A percentile compares a stretch with the other conserved stretches of the same genome.
Evolutionary conservation across 1,140 invertebrate genomes (phyloP).

Genomic region (Leptinotarsa lineolata): DNA sequence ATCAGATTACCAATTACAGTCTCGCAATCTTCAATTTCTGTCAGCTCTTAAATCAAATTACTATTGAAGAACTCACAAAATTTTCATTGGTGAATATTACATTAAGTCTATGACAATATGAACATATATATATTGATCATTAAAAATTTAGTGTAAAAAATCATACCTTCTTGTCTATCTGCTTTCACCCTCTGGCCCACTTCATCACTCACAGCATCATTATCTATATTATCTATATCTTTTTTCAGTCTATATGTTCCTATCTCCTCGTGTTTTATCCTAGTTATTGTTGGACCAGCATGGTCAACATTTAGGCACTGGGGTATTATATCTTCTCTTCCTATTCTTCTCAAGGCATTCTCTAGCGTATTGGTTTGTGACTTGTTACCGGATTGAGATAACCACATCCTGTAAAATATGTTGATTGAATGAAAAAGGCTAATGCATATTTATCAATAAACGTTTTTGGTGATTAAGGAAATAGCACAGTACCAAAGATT

Average conservation of each 20-base stretch:
- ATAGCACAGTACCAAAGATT: too few relatives aligned
- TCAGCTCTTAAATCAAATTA: too few relatives aligned
- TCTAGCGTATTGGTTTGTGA: conserved; percentile 81
- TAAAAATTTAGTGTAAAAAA: not conserved
- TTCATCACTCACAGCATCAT: conserved; percentile 32
- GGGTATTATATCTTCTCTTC: conserved; percentile 90
- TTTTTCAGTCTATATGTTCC: conserved; percentile 56
- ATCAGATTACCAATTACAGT: too few relatives aligned
- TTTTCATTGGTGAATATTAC: too few relatives aligned
- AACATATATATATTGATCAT: too few relatives aligned
- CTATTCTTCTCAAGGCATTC: conserved; percentile 84
- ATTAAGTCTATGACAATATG: too few relatives aligned
- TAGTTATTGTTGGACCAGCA: conserved; percentile 50
- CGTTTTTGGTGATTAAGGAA: too few relatives aligned
- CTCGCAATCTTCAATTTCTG: too few relatives aligned
- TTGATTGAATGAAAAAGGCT: not conserved
- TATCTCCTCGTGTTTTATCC: conserved; percentile 46
- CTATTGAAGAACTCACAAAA: too few relatives aligned
- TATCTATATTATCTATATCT: conserved; percentile 50
- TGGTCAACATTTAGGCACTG: conserved; percentile 87
- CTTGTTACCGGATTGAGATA: conserved; percentile 71
- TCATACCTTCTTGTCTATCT: conserved; percentile 28
- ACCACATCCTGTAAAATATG: conserved; percentile 70
- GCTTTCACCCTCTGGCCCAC: conserved; percentile 11
- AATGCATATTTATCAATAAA: too few relatives aligned